A percentile compares a stretch with the other conserved stretches of the same genome.
Evolutionary conservation across 2,113 vertebrate species (phyloP).

Genomic region (Gnathonemus echidnorhynchus): DNA sequence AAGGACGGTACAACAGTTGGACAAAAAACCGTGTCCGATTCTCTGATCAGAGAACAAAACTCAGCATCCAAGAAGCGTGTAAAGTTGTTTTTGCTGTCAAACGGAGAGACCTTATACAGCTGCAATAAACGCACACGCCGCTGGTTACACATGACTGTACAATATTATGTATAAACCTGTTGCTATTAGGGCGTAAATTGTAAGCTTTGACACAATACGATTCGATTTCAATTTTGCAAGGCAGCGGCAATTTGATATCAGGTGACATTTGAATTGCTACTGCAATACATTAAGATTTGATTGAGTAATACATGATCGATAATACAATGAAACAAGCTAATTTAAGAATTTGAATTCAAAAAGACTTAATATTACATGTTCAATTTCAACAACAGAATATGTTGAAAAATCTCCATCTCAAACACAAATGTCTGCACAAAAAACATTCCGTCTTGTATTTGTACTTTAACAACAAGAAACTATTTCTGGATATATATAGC

Average conservation of each 20-base stretch:
- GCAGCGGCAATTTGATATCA: not conserved
- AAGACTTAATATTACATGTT: not conserved
- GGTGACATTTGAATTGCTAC: not conserved
- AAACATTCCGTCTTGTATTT: not conserved
- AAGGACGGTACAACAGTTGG: not conserved
- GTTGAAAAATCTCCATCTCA: not conserved
- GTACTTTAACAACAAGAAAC: not conserved
- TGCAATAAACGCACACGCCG: not conserved
- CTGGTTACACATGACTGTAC: not conserved
- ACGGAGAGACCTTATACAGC: not conserved
- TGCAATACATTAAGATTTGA: not conserved
- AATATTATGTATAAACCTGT: not conserved
- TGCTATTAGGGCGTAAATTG: not conserved
- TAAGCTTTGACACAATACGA: not conserved
- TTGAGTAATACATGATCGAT: not conserved
- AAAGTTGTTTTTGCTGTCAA: not conserved
- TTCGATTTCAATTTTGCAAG: not conserved
- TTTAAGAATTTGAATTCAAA: not conserved
- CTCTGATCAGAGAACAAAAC: not conserved
- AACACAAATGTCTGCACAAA: not conserved
- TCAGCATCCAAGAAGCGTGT: not conserved
- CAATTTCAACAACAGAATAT: not conserved
- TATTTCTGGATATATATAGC: not conserved
- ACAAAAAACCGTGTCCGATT: not conserved
- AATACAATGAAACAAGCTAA: not conserved